Base-by-base conservation (phyloP, 2,113 vertebrate species). In the Bos javanicus region DNA sequence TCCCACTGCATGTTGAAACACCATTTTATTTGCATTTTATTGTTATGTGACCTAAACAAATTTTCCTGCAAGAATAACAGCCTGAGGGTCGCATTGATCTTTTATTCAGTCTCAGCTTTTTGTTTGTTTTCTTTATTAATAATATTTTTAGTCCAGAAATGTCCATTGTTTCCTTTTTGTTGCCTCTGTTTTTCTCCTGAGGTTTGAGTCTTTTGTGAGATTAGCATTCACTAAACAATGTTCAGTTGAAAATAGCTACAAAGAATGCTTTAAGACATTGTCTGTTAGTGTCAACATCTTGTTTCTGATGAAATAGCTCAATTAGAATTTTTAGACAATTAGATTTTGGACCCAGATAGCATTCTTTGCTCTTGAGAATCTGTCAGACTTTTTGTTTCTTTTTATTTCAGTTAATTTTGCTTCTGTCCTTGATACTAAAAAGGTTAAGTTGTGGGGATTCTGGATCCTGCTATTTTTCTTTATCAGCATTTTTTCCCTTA, bases 11-110 rank as follows among this genome's bases (percentile, higher is more conserved):
- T 26, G 60, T 23, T 43, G 25, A 96, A 97, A 76, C 50, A 96
- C 5, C 39, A 46, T 50, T 90, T 88, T 33, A 88, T 94, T 94
- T 94, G 48, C 81, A 97, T 95, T 52, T 91, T 67, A 93, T 91
- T 93, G 9, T 85, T 90, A 25, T n/a, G n/a, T 39, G 83, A 92
- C 78, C n/a, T 60, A 39, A 93, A 21, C 46, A 71, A 56, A 83
- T 90, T 87, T 92, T 56, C 21, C 39, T 59, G 2, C 57, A 95
- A 93, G 43, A 48, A 89, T 36, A 85, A 48, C 30, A 71, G 48
- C 23, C 59, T 3, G 3, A 83, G 12, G 33, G 4, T 19, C 1
- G 1, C 52, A 85, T 13, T 82, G 26, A 86, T 78, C 48, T 92
- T 87, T 86, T 81, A 36, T 87, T 82, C 28, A 85, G 33, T 26